Conservation (phyloP, 2,113 vertebrate genomes). For the Sebastes schlegelii region DNA sequence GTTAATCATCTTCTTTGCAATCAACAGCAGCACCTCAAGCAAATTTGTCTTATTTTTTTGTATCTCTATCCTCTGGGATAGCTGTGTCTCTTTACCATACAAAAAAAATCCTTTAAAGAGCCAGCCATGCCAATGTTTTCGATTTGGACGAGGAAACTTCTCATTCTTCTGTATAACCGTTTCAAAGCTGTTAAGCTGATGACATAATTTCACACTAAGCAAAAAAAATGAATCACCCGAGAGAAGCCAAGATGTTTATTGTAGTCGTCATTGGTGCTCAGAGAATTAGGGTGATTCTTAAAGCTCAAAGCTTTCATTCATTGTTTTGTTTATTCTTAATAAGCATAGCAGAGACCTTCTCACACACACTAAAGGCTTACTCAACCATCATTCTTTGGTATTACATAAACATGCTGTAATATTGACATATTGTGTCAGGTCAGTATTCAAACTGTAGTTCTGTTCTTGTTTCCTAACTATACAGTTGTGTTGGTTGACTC, state of each 20-base stretch:
- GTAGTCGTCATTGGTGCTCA: too few relatives aligned
- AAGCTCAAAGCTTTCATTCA: conserved; percentile 2
- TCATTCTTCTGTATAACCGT: neutral
- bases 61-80: neutral
- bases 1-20: neutral
- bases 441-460: too few relatives aligned
- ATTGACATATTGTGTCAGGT: too few relatives aligned
- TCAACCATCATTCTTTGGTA: too few relatives aligned
- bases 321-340: neutral
- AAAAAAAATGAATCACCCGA: neutral
- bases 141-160: neutral
- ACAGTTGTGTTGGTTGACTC: neutral
- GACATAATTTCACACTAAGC: neutral
- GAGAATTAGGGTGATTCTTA: neutral
- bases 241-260: neutral
- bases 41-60: neutral
- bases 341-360: neutral
- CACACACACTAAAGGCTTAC: too few relatives aligned
- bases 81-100: neutral
- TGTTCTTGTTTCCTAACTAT: too few relatives aligned
- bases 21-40: neutral
- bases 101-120: neutral
- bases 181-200: neutral
- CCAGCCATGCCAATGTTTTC: neutral
- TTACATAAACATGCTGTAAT: too few relatives aligned